A percentile compares a stretch with the other conserved stretches of the same genome.
Conservation (phyloP, 2,113 vertebrate genomes). For the zebrafish (Danio rerio) region GRCz12tu NC_133177.1:31806001-31806500, state of each 20-base stretch:
- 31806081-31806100: slow-evolving; percentile 51
- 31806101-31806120: slow-evolving; percentile 30
- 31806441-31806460: neutral
- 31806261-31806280: slow-evolving; percentile 23
- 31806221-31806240: slow-evolving; percentile 35
- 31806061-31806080: slow-evolving; percentile 47
- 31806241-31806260: slow-evolving; percentile 18
- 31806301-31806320: slow-evolving; percentile 9
- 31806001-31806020: neutral
- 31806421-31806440: neutral
- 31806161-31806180: slow-evolving; percentile 32
- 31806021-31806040: slow-evolving; percentile 40
- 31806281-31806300: neutral
- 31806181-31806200: slow-evolving; percentile 33
- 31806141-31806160: slow-evolving; percentile 29
- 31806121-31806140: slow-evolving; percentile 23
- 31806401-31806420: neutral
- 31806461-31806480: too few species aligned
- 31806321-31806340: slow-evolving; percentile 10
- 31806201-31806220: slow-evolving; percentile 38
- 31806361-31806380: neutral
- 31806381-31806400: neutral
- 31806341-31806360: neutral
- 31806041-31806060: slow-evolving; percentile 48
- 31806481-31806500: too few species aligned